Conservation (phyloP, 2,113 vertebrate species). For the Pimephales promelas region DNA sequence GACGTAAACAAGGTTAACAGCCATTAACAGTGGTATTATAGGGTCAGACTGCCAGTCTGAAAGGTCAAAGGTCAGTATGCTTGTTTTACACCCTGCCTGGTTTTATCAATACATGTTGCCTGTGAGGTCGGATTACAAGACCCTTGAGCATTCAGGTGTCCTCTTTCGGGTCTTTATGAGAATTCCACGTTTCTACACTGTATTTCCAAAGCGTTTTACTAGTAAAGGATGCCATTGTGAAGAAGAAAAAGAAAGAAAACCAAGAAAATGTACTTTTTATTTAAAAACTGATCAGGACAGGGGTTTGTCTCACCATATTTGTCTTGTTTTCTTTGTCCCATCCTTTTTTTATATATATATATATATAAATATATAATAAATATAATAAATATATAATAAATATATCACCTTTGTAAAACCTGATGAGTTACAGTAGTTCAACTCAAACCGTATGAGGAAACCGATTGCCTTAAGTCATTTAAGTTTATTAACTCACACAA, state of each 20-base stretch:
- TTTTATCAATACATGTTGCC: slow-evolving; percentile 45
- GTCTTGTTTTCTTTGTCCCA: not conserved
- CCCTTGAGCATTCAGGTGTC: slow-evolving; percentile 62
- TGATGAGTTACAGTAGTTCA: no score
- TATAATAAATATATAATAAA: no score
- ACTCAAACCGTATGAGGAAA: no score
- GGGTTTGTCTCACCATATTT: not conserved
- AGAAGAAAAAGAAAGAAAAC: not conserved
- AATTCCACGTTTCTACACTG: slow-evolving; percentile 48
- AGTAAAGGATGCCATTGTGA: not conserved
- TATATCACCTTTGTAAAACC: no score
- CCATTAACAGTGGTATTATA: not conserved
- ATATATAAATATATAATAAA: no score
- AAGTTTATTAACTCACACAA: no score
- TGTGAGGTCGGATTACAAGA: slow-evolving; percentile 15
- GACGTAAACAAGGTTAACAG: slow-evolving; percentile 14
- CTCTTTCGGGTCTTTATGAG: slow-evolving; percentile 52
- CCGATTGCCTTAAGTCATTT: no score
- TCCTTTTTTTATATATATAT: not conserved
- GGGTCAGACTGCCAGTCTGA: slow-evolving; percentile 20
- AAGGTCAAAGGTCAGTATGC: slow-evolving; percentile 61
- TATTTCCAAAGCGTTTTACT: slow-evolving; percentile 47
- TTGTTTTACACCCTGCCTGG: slow-evolving; percentile 50
- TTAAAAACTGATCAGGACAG: not conserved
- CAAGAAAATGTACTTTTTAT: not conserved